These are phyloP conservation scores for Eleutherodactylus coqui DNA, from an alignment of 2,797 vertebrate genomes.

Conservation along the genomic window DNA sequence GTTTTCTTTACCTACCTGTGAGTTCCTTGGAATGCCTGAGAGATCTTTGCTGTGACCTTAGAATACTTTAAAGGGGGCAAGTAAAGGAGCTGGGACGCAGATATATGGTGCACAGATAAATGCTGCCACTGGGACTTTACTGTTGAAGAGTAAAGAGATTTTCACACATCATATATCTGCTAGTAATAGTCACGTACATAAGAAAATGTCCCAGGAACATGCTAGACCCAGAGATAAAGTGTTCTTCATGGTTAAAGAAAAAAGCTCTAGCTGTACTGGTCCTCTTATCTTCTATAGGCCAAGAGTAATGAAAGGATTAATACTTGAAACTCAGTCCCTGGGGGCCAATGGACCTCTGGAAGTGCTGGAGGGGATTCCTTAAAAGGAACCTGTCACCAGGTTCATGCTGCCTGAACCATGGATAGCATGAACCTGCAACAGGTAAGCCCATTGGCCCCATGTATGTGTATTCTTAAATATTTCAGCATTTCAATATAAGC, in stretches of 20 bases:
- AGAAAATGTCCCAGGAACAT: slow-evolving; percentile 14
- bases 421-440: too few relatives aligned
- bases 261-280: background rate
- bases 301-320: background rate
- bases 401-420: too few relatives aligned
- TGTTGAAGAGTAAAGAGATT: background rate
- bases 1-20: slow-evolving; percentile 59
- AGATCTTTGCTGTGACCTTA: slow-evolving; percentile 46
- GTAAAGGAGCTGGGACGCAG: slow-evolving; percentile 14
- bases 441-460: too few relatives aligned
- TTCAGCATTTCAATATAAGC: too few relatives aligned
- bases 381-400: too few relatives aligned
- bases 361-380: too few relatives aligned
- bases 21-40: slow-evolving; percentile 51
- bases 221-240: slow-evolving; percentile 1
- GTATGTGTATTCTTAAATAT: too few relatives aligned
- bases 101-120: slow-evolving; percentile 10
- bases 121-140: background rate
- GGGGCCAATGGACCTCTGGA: too few relatives aligned
- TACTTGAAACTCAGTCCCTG: too few relatives aligned
- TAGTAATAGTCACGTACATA: background rate
- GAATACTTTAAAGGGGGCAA: slow-evolving; percentile 54
- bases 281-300: background rate
- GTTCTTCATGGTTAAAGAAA: background rate
- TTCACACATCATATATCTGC: background rate